A percentile compares a stretch with the other conserved stretches of the same genome.
Evolutionary conservation across 2,888 invertebrate genomes (phyloP).

Genomic region (Melinopterus prodromus): DNA sequence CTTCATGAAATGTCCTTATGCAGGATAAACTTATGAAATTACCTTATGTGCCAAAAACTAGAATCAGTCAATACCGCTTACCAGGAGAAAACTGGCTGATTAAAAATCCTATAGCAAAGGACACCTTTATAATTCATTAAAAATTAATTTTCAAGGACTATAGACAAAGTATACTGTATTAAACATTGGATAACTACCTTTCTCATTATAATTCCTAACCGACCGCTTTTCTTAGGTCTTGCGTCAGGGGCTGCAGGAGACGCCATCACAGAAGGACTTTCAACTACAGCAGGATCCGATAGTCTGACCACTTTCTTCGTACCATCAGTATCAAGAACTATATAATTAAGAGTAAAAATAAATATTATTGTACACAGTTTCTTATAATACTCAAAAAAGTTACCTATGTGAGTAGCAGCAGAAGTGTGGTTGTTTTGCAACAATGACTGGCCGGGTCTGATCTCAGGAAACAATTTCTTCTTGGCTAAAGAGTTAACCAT

Average conservation of each 20-base stretch:
- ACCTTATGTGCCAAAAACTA: too few relatives aligned
- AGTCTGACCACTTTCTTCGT: constrained; percentile 54
- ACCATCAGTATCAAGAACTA: constrained; percentile 53
- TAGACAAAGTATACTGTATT: too few relatives aligned
- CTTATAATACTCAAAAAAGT: background rate
- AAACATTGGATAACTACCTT: constrained; percentile 67
- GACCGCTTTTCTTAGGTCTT: constrained; percentile 69
- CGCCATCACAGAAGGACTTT: constrained; percentile 37
- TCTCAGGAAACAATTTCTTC: constrained; percentile 53
- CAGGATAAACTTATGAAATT: too few relatives aligned
- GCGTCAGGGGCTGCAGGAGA: constrained; percentile 35
- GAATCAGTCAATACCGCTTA: too few relatives aligned
- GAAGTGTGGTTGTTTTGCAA: constrained; percentile 47
- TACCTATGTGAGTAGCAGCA: constrained; percentile 19
- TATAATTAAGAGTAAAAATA: background rate
- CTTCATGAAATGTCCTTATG: too few relatives aligned
- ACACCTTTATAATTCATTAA: too few relatives aligned
- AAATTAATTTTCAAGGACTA: too few relatives aligned
- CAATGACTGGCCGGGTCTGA: constrained; percentile 68
- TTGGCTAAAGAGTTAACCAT: constrained; percentile 46
- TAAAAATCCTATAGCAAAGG: too few relatives aligned
- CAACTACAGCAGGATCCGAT: constrained; percentile 41
- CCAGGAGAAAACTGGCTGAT: too few relatives aligned
- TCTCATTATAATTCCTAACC: constrained; percentile 82
- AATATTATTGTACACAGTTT: too few relatives aligned